These are phyloP conservation scores for Polyploca ridens DNA, from an alignment of 2,888 invertebrate genomes.

Conservation along the genomic window DNA sequence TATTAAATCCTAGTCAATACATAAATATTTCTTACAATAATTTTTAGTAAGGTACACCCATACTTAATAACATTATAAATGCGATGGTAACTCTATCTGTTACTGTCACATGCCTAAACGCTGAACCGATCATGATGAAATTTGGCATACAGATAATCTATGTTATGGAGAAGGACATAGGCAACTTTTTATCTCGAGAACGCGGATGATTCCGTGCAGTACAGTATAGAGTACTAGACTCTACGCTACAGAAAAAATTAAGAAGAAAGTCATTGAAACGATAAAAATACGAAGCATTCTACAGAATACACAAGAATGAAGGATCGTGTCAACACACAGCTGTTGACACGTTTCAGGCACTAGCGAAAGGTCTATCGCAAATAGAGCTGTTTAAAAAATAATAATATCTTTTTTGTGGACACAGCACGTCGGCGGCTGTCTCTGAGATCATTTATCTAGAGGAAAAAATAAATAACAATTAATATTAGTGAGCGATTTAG, in stretches of 20 bases:
- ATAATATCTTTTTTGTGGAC: constrained; percentile 7
- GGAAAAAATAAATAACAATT: neutral
- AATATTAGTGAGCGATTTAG: neutral
- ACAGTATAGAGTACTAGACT: too few relatives aligned
- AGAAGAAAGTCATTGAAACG: neutral
- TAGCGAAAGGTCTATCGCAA: neutral
- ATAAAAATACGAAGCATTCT: neutral
- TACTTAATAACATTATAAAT: too few relatives aligned
- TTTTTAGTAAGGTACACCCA: too few relatives aligned
- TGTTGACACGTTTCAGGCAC: neutral
- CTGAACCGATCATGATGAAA: too few relatives aligned
- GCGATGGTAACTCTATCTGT: too few relatives aligned
- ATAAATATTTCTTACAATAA: too few relatives aligned
- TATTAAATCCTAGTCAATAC: too few relatives aligned
- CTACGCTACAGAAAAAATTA: neutral
- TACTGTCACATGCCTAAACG: too few relatives aligned
- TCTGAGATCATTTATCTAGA: constrained; percentile 13
- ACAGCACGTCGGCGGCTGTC: constrained; percentile 11
- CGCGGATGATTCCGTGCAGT: too few relatives aligned
- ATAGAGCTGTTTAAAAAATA: constrained; percentile 6
- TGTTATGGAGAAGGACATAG: too few relatives aligned
- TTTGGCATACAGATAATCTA: too few relatives aligned
- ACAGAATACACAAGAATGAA: neutral
- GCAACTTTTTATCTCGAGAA: too few relatives aligned
- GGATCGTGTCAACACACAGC: constrained; percentile 4